phyloP scores from a whole-genome alignment of 2,888 invertebrate species.

The Ectemnius cavifrons region DNA sequence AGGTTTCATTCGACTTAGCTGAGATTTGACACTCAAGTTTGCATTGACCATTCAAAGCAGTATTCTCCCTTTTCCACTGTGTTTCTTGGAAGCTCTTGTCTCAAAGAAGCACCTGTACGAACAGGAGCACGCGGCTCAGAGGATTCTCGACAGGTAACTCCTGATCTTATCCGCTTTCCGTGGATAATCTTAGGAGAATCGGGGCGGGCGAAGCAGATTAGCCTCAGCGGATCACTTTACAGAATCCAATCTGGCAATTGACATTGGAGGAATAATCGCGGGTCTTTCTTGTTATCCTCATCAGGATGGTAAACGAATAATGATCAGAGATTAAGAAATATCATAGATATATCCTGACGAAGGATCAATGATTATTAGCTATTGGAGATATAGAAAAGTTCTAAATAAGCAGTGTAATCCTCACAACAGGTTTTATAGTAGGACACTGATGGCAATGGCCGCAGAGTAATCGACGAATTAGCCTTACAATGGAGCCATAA shows the following conservation, averaged over 20 bases:
- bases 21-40: too few relatives aligned
- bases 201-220: slow-evolving; percentile 10
- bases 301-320: too few relatives aligned
- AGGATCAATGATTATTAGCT: too few relatives aligned
- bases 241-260: too few relatives aligned
- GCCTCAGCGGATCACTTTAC: slow-evolving; percentile 1
- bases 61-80: too few relatives aligned
- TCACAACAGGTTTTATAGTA: not conserved
- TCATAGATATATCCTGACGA: too few relatives aligned
- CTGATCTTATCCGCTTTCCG: slow-evolving; percentile 11
- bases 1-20: too few relatives aligned
- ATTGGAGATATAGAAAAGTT: not conserved
- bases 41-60: too few relatives aligned
- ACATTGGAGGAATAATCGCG: too few relatives aligned
- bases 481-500: not conserved
- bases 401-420: not conserved
- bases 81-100: not conserved
- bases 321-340: too few relatives aligned
- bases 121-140: not conserved
- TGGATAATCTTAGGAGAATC: slow-evolving; percentile 16
- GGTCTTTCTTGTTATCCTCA: too few relatives aligned
- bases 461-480: slow-evolving; percentile 1
- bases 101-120: slow-evolving; percentile 14
- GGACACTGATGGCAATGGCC: not conserved
- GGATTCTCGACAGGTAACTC: not conserved